phyloP scores from a whole-genome alignment of 2,113 vertebrate genomes.

The Miniopterus natalensis region DNA sequence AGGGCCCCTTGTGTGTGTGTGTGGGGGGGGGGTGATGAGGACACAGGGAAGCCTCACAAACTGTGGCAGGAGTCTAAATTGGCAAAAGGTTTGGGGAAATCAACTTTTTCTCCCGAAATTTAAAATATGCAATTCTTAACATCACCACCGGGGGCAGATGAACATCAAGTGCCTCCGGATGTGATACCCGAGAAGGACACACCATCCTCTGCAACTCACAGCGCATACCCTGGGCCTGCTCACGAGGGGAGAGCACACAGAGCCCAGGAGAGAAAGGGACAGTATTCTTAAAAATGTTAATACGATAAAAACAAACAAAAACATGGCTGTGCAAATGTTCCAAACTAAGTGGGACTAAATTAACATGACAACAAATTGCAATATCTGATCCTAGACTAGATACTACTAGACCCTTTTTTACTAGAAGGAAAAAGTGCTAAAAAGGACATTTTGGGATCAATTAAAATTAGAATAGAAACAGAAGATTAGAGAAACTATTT shows the following conservation, averaged over 20 bases:
- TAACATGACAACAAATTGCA: not conserved
- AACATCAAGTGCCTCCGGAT: not conserved
- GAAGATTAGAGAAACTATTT: not conserved
- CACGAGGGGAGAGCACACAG: not conserved
- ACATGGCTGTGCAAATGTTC: not conserved
- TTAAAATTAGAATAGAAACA: conserved; percentile 39
- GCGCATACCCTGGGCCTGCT: not conserved
- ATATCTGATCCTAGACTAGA: not conserved
- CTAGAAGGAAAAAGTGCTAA: not conserved
- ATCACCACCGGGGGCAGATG: not conserved
- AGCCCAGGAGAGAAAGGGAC: not conserved
- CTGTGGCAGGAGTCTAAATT: not conserved
- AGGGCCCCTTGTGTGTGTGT: not conserved
- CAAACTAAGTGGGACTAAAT: conserved; percentile 23
- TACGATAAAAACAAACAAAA: not conserved
- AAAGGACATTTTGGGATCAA: not conserved
- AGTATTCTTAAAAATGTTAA: not conserved
- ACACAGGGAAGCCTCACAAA: not conserved
- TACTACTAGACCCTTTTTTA: not conserved
- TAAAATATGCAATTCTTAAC: conserved; percentile 29
- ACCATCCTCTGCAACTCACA: not conserved
- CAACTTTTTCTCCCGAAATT: not conserved
- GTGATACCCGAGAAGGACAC: not conserved
- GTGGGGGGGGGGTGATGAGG: not conserved
- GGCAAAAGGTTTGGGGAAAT: not conserved